Evolutionary conservation across 1,140 invertebrate genomes (phyloP).

Genomic region (Cotesia typhae): DNA sequence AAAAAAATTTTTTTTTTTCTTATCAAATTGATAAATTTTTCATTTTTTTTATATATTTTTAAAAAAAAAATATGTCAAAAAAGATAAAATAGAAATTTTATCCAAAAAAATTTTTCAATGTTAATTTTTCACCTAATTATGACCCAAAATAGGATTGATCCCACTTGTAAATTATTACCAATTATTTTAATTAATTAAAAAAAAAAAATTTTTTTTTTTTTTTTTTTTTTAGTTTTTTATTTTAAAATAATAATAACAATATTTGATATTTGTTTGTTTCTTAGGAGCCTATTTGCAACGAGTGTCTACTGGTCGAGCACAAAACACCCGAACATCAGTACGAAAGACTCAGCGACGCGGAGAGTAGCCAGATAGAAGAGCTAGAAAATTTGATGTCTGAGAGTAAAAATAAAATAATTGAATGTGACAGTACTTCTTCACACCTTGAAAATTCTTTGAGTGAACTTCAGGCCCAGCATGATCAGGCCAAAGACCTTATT

Average conservation of each 20-base stretch:
- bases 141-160: too few species aligned
- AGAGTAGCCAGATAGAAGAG: slow-evolving; percentile 78
- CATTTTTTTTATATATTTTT: too few species aligned
- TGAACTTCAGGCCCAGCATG: slow-evolving; percentile 85
- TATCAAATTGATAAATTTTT: too few species aligned
- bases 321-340: slow-evolving; percentile 82
- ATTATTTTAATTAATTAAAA: too few species aligned
- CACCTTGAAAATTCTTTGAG: slow-evolving; percentile 81
- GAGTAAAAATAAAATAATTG: slow-evolving; percentile 75
- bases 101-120: too few species aligned
- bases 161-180: too few species aligned
- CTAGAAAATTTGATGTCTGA: slow-evolving; percentile 77
- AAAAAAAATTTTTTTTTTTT: neutral
- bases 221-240: neutral
- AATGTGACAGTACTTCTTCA: slow-evolving; percentile 78
- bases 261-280: slow-evolving; percentile 12
- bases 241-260: too few species aligned
- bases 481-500: slow-evolving; percentile 85
- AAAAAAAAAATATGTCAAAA: too few species aligned
- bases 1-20: too few species aligned
- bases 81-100: too few species aligned
- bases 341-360: slow-evolving; percentile 79
- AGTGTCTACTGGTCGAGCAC: slow-evolving; percentile 82
- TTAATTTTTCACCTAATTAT: too few species aligned
- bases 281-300: slow-evolving; percentile 78